Evolutionary conservation across 2,113 vertebrate species (phyloP), one percentile per base, ranked within the genome.

Genomic region (Antidorcas marsupialis): DNA sequence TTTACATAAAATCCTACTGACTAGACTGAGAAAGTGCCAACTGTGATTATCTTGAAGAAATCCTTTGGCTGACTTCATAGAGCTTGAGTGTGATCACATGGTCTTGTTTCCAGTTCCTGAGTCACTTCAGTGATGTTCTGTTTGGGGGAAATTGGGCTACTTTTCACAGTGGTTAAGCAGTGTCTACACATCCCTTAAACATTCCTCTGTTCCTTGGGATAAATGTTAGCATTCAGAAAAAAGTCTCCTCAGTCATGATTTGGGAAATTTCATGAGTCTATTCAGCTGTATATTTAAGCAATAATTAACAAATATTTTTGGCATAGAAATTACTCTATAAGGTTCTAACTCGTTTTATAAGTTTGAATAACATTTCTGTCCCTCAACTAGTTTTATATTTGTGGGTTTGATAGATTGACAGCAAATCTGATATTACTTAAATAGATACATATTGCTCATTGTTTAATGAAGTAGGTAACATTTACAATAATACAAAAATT

Each of bases 1-100:
- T 97, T 98, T 94, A 94, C 97, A 98, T 97, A 98, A 97, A 97
- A 96, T 98, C 91, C 36, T 98, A n/a, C 92, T 93, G 39, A 95
- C 52, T 89, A 96, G 88, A 92, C 83, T 83, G 53, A 97, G 93
- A 78, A 90, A 96, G 76, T 95, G 84, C 87, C 97, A 33, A 55
- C 45, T 52, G 19, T 88, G 94, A 84, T 87, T 62, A 79, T 36
- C 43, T n/a, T 71, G 62, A 88, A 89, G 85, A 94, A 93, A 8
- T 67, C 76, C 50, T 97, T 71, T 83, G 83, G 84, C 87, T 64
- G 30, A 92, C 81, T 95, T 89, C 60, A n/a, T 60, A 43, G 67
- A 88, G 96, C 89, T 91, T 89, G 67, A 95, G 19, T 96, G 6
- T 95, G 45, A 78, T 88, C 59, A 53, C 55, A 30, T 94, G 82